These are phyloP conservation scores for Verasper variegatus DNA, from an alignment of 2,113 vertebrate genomes.

Conservation along the genomic window DNA sequence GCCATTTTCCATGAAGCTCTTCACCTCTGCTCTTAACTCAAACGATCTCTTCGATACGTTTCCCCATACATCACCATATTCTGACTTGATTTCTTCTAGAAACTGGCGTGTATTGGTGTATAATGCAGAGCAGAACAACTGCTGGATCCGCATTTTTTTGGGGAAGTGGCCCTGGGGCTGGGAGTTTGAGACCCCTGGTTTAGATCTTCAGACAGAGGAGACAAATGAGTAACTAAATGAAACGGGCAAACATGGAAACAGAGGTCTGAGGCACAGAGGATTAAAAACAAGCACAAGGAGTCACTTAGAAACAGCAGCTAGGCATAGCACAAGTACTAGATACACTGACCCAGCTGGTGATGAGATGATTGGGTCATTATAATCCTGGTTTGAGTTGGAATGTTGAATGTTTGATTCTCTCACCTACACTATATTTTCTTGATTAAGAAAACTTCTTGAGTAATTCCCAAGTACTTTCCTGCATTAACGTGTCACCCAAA, in stretches of 20 bases:
- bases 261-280: no score
- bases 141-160: background rate
- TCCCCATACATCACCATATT: background rate
- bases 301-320: no score
- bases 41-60: constrained; percentile 8
- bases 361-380: no score
- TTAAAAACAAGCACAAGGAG: no score
- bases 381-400: background rate
- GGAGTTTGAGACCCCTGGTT: no score
- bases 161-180: no score
- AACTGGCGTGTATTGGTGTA: constrained; percentile 10
- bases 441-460: no score
- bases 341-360: no score
- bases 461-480: background rate
- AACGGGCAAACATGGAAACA: background rate
- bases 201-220: no score
- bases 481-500: background rate
- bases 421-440: background rate
- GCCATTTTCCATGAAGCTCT: constrained; percentile 19
- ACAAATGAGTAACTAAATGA: background rate
- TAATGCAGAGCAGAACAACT: constrained; percentile 2
- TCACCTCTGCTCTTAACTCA: background rate
- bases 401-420: background rate
- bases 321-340: no score
- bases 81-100: background rate